These are phyloP conservation scores for Craterocephalus amniculus DNA, from an alignment of 2,797 vertebrate species.

Conservation along the genomic window DNA sequence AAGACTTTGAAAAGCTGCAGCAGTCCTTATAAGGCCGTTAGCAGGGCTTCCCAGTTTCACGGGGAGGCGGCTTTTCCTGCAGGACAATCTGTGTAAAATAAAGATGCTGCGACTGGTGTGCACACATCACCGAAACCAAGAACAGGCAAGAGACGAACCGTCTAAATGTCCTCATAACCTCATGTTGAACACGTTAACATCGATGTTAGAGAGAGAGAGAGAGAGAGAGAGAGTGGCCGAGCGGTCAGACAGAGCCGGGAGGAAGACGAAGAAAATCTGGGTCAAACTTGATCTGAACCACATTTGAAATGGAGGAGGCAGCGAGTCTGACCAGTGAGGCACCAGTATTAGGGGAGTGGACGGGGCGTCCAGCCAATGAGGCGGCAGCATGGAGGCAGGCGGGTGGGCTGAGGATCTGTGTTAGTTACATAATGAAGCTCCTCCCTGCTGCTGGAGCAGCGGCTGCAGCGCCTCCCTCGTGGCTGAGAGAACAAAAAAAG, in stretches of 20 bases:
- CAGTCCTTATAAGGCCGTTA: slow-evolving; percentile 81
- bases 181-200: slow-evolving; percentile 71
- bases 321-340: slow-evolving; percentile 69
- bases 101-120: background rate
- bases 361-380: slow-evolving; percentile 66
- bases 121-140: no score
- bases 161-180: slow-evolving; percentile 53
- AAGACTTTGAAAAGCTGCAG: slow-evolving; percentile 25
- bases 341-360: slow-evolving; percentile 40
- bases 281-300: slow-evolving; percentile 74
- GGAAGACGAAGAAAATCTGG: slow-evolving; percentile 54
- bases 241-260: slow-evolving; percentile 49
- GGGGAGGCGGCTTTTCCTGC: slow-evolving; percentile 43
- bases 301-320: slow-evolving; percentile 75
- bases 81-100: slow-evolving; percentile 31
- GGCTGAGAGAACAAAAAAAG: background rate
- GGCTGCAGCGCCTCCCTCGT: slow-evolving; percentile 14
- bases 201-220: no score
- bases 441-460: slow-evolving; percentile 49
- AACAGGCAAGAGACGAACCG: slow-evolving; percentile 16
- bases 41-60: slow-evolving; percentile 57
- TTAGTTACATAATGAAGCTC: slow-evolving; percentile 82
- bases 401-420: slow-evolving; percentile 70
- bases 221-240: background rate
- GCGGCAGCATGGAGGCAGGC: background rate